Base-by-base conservation (phyloP, 2,888 invertebrate genomes). In the Cosmorhoe ocellata region DNA sequence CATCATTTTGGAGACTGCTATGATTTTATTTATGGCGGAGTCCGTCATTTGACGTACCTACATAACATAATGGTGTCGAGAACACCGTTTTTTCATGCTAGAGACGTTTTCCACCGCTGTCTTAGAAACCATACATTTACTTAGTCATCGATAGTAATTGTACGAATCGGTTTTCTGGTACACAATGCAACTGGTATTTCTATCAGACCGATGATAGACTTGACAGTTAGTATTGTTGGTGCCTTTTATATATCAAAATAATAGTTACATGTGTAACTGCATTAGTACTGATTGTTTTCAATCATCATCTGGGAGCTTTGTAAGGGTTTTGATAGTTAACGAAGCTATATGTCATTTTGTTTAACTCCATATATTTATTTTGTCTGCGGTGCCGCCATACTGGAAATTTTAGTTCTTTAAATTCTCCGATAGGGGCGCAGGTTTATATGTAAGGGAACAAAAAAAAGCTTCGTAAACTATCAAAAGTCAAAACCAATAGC, bases 111-210 rank as follows among this genome's bases (percentile, higher is more conserved):
- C 24, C 11, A 22, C 22, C 13, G 12, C 7, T 31, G 12, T 37
- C 5, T 37, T 24, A 24, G 5, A 9, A 41, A 32, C 30, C n/a
- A 24, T 38, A 3, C 31, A 26, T 33, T 48, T 57, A 71, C 75
- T 66, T 7, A 83, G 79, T 84, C 81, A 84, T 81, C 67, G 69
- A 51, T 58, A 58, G 62, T 83, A 81, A 82, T 83, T 79, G 72
- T 67, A 70, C 54, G 63, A 67, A 68, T 69, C 65, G 64, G 69
- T 66, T 65, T 56, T 50, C 32, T 55, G 38, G 42, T 47, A 50
- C 46, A 66, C 60, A 64, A 66, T 67, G 61, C 51, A 30, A 39
- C 55, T 49, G 53, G 8, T 11, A 24, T 38, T 45, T 18, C 11
- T 13, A 45, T 37, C 13, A 11, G 22, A 39, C 3, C 2, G 18